Conservation (phyloP, 2,797 vertebrate genomes). For the Channa striata region DNA sequence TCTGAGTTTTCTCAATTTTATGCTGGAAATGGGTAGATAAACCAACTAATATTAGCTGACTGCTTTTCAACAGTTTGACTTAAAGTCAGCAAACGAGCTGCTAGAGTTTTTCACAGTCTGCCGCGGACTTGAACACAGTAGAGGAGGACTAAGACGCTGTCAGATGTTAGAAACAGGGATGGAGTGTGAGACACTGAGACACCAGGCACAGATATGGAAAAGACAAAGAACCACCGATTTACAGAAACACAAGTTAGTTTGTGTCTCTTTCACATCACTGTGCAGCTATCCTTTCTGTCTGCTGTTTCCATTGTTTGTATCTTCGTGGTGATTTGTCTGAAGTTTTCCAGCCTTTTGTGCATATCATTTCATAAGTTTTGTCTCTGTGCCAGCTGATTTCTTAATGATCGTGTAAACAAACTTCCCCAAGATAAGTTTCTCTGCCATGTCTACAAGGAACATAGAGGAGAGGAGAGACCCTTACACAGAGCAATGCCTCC, state of each 20-base stretch:
- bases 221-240: no score
- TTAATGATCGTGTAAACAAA: background rate
- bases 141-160: background rate
- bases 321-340: no score
- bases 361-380: no score
- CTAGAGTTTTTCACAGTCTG: background rate
- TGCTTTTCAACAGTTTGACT: slow-evolving; percentile 16
- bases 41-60: slow-evolving; percentile 10
- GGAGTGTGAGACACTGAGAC: background rate
- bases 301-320: no score
- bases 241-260: no score
- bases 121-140: background rate
- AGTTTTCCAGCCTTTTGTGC: no score
- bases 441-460: background rate
- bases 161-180: background rate
- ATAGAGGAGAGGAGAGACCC: no score
- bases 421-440: background rate
- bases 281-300: no score
- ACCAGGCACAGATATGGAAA: no score
- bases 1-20: slow-evolving; percentile 38
- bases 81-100: slow-evolving; percentile 7
- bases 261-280: no score
- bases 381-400: no score
- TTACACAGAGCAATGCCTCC: no score
- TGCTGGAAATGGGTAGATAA: slow-evolving; percentile 35